Evolutionary conservation across 2,888 invertebrate species (phyloP), one percentile per base, ranked within the genome.

Genomic region (Empis livida): DNA sequence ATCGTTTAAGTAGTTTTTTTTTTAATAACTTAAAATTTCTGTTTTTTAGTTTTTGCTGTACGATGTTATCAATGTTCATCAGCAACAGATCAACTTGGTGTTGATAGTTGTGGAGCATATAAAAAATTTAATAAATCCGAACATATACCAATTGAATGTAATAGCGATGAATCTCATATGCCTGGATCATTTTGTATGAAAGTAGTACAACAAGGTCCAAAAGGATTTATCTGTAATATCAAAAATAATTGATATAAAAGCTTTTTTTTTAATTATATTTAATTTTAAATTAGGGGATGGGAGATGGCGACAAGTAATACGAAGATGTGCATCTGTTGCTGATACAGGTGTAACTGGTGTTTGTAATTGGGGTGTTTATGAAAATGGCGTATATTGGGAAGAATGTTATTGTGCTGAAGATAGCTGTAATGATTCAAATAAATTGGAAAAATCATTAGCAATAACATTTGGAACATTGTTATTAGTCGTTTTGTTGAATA

Each of bases 121-220:
- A 78, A 76, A 53, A 78, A 73, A 56, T 96, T 96, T 63, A 87
- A 95, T 63, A 82, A 76, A 57, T 77, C 83, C 13, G 79, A 83
- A 53, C 88, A 95, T 64, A 87, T 93, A 55, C 80, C 94, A 10
- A 83, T 94, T 2, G 94, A 96, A 61, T 96, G 96, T 65, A 89
- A 84, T 61, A 91, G 87, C 62, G 93, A 93, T 62, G 94, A 95
- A 66, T 91, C 93, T 38, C 79, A 88, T 55, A 88, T 89, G 72
- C 94, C 94, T 17, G 96, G 95, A 9, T 90, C 93, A 3, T 95
- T 96, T 68, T 96, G 96, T 67, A 89, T 94, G 77, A 96, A 96
- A 73, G 77, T 89, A 20, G 86, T 90, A 2, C 90, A 92, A 59
- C 95, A 96, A 65, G 87, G 95, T 49, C 94, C 94, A 0, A 82